Conservation (phyloP, 1,140 invertebrate genomes). For the Listronotus bonariensis region DNA sequence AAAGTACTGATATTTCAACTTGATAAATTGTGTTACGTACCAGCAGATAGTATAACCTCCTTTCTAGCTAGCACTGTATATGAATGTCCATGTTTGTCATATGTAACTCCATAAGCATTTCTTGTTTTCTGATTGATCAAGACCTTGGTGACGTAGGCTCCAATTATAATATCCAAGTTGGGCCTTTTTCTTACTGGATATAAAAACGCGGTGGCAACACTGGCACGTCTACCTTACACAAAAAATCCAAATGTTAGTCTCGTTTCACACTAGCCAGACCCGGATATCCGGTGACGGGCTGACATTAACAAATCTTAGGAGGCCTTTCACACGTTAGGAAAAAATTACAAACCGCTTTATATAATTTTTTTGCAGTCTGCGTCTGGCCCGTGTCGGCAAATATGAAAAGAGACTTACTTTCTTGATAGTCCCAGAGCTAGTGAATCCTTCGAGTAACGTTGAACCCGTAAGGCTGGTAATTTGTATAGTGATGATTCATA, state of each 20-base stretch:
- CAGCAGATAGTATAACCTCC: conserved; percentile 67
- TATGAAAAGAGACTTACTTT: too few species aligned
- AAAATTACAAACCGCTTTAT: too few species aligned
- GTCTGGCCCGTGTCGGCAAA: too few species aligned
- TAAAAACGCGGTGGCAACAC: conserved; percentile 37
- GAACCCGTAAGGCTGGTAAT: too few species aligned
- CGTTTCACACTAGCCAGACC: too few species aligned
- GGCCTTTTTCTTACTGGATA: conserved; percentile 48
- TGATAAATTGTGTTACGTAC: conserved; percentile 54
- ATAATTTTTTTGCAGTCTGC: too few species aligned
- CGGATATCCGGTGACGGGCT: background rate
- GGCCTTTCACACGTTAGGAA: too few species aligned
- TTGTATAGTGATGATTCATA: too few species aligned
- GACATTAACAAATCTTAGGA: too few species aligned
- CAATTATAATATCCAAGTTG: conserved; percentile 66
- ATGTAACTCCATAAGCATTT: conserved; percentile 64
- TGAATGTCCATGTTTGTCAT: conserved; percentile 55
- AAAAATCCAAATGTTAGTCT: background rate
- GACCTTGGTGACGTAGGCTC: conserved; percentile 62
- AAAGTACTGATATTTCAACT: too few species aligned
- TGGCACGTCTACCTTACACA: conserved; percentile 55
- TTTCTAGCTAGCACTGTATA: conserved; percentile 57
- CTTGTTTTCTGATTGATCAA: conserved; percentile 57
- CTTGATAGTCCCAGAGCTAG: too few species aligned
- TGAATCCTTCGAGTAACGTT: too few species aligned